Percentiles rank a stretch among this genome's conserved stretches.
phyloP scores from a whole-genome alignment of 2,113 vertebrate species.

The Chiloscyllium plagiosum region DNA sequence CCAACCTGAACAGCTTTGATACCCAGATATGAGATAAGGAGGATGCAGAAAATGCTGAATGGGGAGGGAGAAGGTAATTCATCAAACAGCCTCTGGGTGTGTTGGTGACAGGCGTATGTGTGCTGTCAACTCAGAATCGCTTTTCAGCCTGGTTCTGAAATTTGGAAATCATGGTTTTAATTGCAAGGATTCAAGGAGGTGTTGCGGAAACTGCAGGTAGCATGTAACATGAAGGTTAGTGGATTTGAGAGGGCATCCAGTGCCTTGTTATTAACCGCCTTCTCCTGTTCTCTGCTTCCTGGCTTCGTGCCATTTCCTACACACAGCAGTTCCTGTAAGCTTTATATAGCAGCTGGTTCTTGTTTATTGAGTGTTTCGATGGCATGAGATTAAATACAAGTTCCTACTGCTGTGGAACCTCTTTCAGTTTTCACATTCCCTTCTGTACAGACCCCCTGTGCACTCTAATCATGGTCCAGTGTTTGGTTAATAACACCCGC shows the following conservation, averaged over 20 bases:
- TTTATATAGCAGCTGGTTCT: not conserved
- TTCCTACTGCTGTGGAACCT: not conserved
- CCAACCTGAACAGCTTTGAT: not conserved
- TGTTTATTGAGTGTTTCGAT: not conserved
- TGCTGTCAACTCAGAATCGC: not conserved
- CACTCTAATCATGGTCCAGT: not conserved
- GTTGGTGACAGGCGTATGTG: not conserved
- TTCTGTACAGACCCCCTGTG: not conserved
- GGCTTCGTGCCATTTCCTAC: not conserved
- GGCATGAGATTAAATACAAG: not conserved
- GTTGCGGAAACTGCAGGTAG: not conserved
- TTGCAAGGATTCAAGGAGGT: not conserved
- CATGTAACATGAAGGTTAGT: not conserved
- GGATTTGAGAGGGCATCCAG: not conserved
- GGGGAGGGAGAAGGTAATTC: not conserved
- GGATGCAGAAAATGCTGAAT: not conserved
- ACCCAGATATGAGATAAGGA: not conserved
- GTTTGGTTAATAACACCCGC: not conserved
- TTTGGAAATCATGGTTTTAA: not conserved
- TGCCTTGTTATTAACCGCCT: not conserved
- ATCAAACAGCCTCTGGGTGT: not conserved
- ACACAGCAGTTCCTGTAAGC: not conserved
- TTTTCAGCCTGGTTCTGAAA: not conserved
- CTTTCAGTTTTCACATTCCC: too few species aligned
- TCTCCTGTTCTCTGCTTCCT: not conserved